Evolutionary conservation across 2,888 invertebrate genomes (phyloP).

Genomic region (Harpalus rufipes): DNA sequence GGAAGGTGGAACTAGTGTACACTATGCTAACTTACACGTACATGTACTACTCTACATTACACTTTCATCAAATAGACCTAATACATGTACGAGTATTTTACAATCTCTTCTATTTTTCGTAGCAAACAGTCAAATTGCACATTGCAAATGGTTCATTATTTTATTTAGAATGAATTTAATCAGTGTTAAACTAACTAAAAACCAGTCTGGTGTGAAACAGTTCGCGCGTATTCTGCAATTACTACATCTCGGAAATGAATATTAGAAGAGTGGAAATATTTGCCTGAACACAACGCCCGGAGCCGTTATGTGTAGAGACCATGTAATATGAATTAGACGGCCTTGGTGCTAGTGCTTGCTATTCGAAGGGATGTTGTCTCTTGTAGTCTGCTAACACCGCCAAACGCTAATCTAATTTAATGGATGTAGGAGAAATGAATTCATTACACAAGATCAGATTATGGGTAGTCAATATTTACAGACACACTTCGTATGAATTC

Average conservation of each 20-base stretch:
- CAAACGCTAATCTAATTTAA: conserved; percentile 3
- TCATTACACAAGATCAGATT: neutral
- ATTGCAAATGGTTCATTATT: neutral
- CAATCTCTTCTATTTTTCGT: too few relatives aligned
- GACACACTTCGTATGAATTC: too few relatives aligned
- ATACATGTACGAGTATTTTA: too few relatives aligned
- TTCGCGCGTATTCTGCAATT: neutral
- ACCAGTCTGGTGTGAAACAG: neutral
- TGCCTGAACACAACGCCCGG: neutral
- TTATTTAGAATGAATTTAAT: neutral
- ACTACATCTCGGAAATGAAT: neutral
- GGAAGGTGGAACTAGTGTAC: too few relatives aligned
- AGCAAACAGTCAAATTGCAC: neutral
- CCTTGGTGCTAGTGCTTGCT: neutral
- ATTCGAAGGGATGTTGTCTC: neutral
- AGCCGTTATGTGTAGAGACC: neutral
- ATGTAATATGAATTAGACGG: neutral
- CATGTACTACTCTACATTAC: too few relatives aligned
- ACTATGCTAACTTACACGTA: too few relatives aligned
- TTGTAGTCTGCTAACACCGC: too few relatives aligned
- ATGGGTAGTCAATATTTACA: neutral
- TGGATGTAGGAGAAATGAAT: conserved; percentile 1
- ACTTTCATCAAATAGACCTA: too few relatives aligned
- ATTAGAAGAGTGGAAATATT: neutral
- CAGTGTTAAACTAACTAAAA: neutral